phyloP scores from a whole-genome alignment of 30 jellyfish, hydroid and myxozoan genomes.

The Aurelia coerulea region DNA sequence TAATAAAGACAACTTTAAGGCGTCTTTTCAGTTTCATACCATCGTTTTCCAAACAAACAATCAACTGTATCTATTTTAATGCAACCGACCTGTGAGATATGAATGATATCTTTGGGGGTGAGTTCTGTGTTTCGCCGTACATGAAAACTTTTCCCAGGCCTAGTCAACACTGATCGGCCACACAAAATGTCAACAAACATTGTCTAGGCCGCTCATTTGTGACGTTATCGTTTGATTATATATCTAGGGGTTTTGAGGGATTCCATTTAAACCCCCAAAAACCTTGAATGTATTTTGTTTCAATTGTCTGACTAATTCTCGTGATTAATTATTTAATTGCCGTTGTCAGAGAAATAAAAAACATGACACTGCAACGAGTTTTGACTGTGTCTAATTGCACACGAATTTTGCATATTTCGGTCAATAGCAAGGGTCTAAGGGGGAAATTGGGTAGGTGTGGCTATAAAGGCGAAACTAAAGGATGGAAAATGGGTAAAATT shows the following conservation, averaged over 20 bases:
- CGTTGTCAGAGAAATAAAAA: constrained; percentile 5
- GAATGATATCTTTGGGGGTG: too few relatives aligned
- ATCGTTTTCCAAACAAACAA: constrained; percentile 5
- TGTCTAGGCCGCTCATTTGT: neutral
- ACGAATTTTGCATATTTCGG: too few relatives aligned
- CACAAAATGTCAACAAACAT: too few relatives aligned
- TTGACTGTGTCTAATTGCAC: neutral
- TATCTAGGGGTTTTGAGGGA: constrained; percentile 7
- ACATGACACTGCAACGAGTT: neutral
- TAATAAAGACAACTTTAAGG: neutral
- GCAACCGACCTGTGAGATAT: neutral
- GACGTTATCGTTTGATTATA: neutral
- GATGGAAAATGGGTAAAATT: too few relatives aligned
- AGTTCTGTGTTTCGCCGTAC: too few relatives aligned
- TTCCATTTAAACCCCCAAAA: constrained; percentile 16
- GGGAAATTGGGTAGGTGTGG: too few relatives aligned
- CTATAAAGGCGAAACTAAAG: too few relatives aligned
- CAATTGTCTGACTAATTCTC: constrained; percentile 40
- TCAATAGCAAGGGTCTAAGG: too few relatives aligned
- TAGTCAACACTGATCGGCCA: too few relatives aligned
- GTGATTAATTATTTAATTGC: constrained; percentile 20
- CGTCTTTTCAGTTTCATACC: neutral
- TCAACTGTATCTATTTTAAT: neutral
- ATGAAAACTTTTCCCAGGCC: too few relatives aligned
- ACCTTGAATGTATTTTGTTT: constrained; percentile 10